These are phyloP conservation scores for Heliconius hermathena DNA, from an alignment of 1,140 invertebrate species.

Conservation along the genomic window DNA sequence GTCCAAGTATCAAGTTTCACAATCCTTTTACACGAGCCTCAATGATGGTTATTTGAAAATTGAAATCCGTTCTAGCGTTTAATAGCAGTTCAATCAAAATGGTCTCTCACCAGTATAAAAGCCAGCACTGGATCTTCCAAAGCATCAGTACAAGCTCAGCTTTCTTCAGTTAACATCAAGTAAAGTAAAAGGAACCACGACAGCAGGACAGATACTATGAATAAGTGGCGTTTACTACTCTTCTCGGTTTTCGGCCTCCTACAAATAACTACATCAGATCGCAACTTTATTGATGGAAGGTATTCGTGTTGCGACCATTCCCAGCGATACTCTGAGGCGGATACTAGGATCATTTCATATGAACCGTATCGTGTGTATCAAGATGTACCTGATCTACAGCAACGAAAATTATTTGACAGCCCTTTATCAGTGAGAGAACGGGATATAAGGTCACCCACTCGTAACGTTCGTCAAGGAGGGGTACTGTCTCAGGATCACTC, in stretches of 20 bases:
- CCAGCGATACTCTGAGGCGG: constrained; percentile 32
- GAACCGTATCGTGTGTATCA: constrained; percentile 15
- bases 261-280: constrained; percentile 59
- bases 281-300: constrained; percentile 68
- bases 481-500: neutral
- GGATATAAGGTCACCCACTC: neutral
- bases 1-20: constrained; percentile 29
- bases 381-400: constrained; percentile 9
- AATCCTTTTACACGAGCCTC: neutral
- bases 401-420: neutral
- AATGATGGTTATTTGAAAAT: constrained; percentile 55
- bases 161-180: constrained; percentile 52
- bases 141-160: constrained; percentile 61
- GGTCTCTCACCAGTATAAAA: constrained; percentile 60
- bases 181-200: constrained; percentile 47
- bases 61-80: constrained; percentile 70
- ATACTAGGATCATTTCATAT: constrained; percentile 26
- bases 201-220: constrained; percentile 58
- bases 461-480: neutral
- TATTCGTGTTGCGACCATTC: constrained; percentile 51
- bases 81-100: constrained; percentile 62
- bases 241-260: constrained; percentile 61
- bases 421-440: neutral
- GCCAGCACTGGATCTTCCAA: constrained; percentile 29
- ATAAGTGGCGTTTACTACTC: constrained; percentile 72